Evolutionary conservation across 2,888 invertebrate species (phyloP).

Genomic region (Diaphora mendica): DNA sequence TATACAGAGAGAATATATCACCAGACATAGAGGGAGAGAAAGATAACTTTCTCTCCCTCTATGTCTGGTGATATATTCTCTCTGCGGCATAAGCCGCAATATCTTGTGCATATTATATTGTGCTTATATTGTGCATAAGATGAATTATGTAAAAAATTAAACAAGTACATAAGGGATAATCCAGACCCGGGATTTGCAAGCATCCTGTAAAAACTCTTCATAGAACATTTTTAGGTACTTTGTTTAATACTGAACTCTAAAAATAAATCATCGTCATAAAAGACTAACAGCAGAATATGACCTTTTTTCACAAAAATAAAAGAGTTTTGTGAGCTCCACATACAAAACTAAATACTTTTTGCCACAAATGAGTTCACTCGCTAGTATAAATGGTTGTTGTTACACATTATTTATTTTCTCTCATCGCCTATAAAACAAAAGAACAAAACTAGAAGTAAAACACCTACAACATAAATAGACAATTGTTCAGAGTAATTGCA

Average conservation of each 20-base stretch:
- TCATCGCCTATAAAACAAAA: neutral
- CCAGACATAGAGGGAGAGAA: too few relatives aligned
- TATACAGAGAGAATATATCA: too few relatives aligned
- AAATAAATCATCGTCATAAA: neutral
- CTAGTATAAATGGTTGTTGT: neutral
- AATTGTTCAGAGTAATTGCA: neutral
- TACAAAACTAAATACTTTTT: neutral
- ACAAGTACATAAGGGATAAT: neutral
- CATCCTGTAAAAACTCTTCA: neutral
- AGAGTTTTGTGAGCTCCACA: neutral
- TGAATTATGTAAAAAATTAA: too few relatives aligned
- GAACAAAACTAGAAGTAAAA: neutral
- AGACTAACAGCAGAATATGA: neutral
- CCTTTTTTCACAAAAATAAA: neutral
- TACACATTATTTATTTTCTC: neutral
- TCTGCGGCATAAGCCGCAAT: too few relatives aligned
- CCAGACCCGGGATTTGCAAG: neutral
- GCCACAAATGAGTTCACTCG: neutral
- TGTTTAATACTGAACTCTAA: neutral
- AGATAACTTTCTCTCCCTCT: too few relatives aligned
- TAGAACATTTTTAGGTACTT: neutral
- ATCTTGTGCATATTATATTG: too few relatives aligned
- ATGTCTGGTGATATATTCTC: too few relatives aligned
- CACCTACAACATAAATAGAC: neutral
- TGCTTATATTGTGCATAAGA: too few relatives aligned